phyloP scores from a whole-genome alignment of 2,888 invertebrate genomes.

The Parasteatoda lunata region DNA sequence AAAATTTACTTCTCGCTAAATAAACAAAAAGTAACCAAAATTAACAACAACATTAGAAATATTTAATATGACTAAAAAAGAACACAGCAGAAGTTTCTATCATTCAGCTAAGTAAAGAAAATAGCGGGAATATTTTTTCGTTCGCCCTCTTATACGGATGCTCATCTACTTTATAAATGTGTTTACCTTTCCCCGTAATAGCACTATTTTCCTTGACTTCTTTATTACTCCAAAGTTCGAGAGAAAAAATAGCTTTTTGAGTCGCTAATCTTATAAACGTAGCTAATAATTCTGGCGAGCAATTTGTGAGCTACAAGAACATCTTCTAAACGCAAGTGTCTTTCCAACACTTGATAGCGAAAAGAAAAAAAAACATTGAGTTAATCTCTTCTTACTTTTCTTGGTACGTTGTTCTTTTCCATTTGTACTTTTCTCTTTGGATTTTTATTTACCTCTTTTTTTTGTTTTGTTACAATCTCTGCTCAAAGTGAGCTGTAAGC shows the following conservation, averaged over 20 bases:
- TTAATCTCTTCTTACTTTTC: not conserved
- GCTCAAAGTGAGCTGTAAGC: not conserved
- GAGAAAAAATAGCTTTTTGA: not conserved
- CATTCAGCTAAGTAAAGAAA: too few species aligned
- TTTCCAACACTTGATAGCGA: not conserved
- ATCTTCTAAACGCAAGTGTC: not conserved
- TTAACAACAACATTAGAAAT: too few species aligned
- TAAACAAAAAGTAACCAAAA: too few species aligned
- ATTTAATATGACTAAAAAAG: too few species aligned
- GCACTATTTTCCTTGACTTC: not conserved
- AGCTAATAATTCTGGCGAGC: not conserved
- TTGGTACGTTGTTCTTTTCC: too few species aligned
- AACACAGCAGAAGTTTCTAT: too few species aligned
- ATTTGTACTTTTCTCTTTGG: not conserved
- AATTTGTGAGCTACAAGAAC: constrained; percentile 2
- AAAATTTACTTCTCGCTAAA: too few species aligned
- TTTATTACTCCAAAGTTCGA: not conserved
- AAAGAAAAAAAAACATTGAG: not conserved
- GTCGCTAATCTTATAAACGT: not conserved
- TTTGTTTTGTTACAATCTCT: not conserved
- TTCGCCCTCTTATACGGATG: not conserved
- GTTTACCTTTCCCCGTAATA: not conserved
- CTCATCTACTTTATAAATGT: not conserved
- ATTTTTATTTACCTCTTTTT: not conserved
- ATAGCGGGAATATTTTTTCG: too few species aligned